Base-by-base conservation (phyloP, 1,140 invertebrate genomes). In the Stegodyphus mimosarum region DNA sequence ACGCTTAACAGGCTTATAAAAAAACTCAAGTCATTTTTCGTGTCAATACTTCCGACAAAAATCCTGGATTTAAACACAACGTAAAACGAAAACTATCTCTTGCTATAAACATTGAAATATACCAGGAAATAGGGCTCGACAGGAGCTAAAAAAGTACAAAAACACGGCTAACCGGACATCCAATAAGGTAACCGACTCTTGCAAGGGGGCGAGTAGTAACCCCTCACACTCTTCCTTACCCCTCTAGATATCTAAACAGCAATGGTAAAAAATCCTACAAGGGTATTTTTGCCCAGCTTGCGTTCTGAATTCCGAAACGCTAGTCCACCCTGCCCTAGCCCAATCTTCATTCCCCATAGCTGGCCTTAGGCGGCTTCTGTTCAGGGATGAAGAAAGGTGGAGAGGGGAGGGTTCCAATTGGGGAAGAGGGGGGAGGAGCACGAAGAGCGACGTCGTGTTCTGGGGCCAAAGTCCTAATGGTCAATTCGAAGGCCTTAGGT, bases 381-480 rank as follows among this genome's bases (percentile, higher is more conserved):
- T 67, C 15, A 17, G 66, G 13, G 15, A 60, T 60, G 9, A 15
- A 15, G 33, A 33, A 15, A 66, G 77, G 48, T 17, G 48, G 51
- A 79, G 77, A 60, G 10, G 64, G 64, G 69, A 60, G 69, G 77
- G 66, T 49, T 74, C 18, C 50, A 18, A 69, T 18, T 69, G 64
- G 64, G 53, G 69, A 17, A 13, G 64, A 63, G 50, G 51, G 7
- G 15, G 15, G 66, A 48, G 51, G 17, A 63, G 63, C 6, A 53
- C 10, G n/a, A 55, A 66, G 72, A 52, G 17, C 49, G 63, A 73
- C 33, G 81, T 84, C 81, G 80, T 83, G 80, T 83, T 83, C 80
- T 83, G 73, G 81, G 81, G 73, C 72, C 72, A 76, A 84, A 84
- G 81, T 84, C 81, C 81, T 84, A 84, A 84, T 84, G 81, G 81